Evolutionary conservation across 2,113 vertebrate species (phyloP).

Genomic region (Rhynchopsitta pachyrhyncha): DNA sequence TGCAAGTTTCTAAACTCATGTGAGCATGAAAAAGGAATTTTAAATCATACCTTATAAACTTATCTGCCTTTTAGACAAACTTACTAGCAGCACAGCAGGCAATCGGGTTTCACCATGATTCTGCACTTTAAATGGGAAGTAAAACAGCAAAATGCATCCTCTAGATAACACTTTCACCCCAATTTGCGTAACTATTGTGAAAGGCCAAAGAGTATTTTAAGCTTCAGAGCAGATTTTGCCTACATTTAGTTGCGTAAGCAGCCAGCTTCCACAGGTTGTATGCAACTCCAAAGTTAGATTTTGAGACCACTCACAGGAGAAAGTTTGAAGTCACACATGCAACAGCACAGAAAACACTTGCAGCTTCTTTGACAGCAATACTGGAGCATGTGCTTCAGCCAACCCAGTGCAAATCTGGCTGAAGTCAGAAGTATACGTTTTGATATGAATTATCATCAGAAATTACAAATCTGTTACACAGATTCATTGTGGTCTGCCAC

Average conservation of each 20-base stretch:
- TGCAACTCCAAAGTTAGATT: neutral
- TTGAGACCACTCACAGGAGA: neutral
- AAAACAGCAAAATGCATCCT: conserved; percentile 40
- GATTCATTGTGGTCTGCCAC: neutral
- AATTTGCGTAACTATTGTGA: neutral
- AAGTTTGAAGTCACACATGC: neutral
- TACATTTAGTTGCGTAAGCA: neutral
- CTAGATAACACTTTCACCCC: conserved; percentile 15
- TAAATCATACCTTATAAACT: neutral
- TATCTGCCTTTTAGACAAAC: neutral
- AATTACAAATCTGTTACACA: neutral
- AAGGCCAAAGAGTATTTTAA: neutral
- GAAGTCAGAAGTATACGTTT: neutral
- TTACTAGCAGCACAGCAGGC: neutral
- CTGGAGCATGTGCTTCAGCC: neutral
- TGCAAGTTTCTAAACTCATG: neutral
- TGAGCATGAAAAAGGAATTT: neutral
- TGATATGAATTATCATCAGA: neutral
- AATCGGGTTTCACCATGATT: conserved; percentile 41
- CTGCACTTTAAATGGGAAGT: conserved; percentile 50
- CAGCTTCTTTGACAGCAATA: neutral
- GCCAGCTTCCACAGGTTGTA: neutral
- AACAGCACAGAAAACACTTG: neutral
- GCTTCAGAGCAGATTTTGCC: conserved; percentile 13
- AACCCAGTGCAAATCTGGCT: neutral